phyloP scores from a whole-genome alignment of 2,797 vertebrate genomes.

The Arctocebus calabarensis region DNA sequence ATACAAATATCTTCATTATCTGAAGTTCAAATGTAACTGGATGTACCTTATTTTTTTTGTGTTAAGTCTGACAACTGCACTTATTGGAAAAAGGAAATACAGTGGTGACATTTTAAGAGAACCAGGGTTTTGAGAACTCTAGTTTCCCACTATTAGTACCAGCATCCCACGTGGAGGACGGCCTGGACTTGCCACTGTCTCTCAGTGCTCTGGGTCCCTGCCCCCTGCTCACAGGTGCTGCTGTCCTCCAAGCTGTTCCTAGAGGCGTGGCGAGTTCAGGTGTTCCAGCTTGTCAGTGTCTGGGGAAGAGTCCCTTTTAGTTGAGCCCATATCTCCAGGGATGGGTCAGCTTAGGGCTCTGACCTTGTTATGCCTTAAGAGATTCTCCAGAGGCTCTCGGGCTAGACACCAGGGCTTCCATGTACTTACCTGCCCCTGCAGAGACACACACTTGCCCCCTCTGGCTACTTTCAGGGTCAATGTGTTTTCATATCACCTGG shows the following conservation, averaged over 20 bases:
- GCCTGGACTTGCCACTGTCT: background rate
- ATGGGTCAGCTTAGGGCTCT: background rate
- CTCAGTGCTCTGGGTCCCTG: background rate
- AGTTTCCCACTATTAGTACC: background rate
- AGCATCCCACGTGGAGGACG: background rate
- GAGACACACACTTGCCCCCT: rapidly evolving
- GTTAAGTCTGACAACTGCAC: background rate
- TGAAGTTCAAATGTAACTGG: background rate
- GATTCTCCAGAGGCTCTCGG: background rate
- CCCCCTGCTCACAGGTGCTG: rapidly evolving
- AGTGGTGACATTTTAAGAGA: background rate
- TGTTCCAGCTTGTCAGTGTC: background rate
- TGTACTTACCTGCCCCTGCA: background rate
- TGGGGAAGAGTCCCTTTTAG: background rate
- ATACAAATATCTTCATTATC: background rate
- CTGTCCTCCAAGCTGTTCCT: background rate
- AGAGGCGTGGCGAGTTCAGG: rapidly evolving
- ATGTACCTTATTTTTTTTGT: background rate
- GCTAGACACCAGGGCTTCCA: rapidly evolving
- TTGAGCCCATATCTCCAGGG: background rate
- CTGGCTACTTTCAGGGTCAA: background rate
- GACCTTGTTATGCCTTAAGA: no score
- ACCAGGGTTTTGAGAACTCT: background rate
- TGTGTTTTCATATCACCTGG: background rate
- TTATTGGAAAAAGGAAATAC: background rate